Evolutionary conservation across 2,888 invertebrate species (phyloP), one percentile per base, ranked within the genome.

Genomic region (Pandemis heparana): DNA sequence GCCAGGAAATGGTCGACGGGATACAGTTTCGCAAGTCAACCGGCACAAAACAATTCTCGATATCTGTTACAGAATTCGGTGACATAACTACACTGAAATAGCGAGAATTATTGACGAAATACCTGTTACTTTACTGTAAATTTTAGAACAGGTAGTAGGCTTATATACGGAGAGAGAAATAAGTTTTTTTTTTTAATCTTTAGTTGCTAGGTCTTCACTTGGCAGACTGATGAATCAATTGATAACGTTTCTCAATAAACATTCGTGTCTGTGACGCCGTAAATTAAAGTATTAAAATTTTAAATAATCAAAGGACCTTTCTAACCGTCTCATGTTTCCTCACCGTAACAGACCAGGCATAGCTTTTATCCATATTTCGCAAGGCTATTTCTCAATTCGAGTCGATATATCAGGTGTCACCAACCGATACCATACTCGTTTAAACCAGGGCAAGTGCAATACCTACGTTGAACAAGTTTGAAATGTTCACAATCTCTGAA

Each of bases 1-100:
- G 83, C 82, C 83, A 85, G 89, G 87, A 88, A 89, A 81, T 73
- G 76, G 76, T 75, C 82, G 81, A 78, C 79, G 78, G 83, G 81
- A 82, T 76, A 77, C 74, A 70, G 81, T 87, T 87, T 87, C 84
- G 80, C 80, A 85, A 86, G 73, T 74, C 72, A 80, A 79, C 80
- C 79, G 79, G 80, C 79, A 79, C 43, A 41, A 56, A 66, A 74
- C 74, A 70, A 71, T 69, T 66, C 74, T 62, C 78, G 71, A 76
- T 79, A 79, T 74, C 75, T 68, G 67, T 75, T 78, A 76, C 80
- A 72, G 75, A 79, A 80, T 78, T 75, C 67, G 56, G 76, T 70
- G 63, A 74, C 77, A 78, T 79, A 80, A 77, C 80, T 77, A 76
- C 64, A 69, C 80, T 81, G 79, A 76, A 80, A 78, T 81, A 82